A percentile compares a stretch with the other conserved stretches of the same genome.
Evolutionary conservation across 2,888 invertebrate genomes (phyloP).

Genomic region (Adelphocoris suturalis): DNA sequence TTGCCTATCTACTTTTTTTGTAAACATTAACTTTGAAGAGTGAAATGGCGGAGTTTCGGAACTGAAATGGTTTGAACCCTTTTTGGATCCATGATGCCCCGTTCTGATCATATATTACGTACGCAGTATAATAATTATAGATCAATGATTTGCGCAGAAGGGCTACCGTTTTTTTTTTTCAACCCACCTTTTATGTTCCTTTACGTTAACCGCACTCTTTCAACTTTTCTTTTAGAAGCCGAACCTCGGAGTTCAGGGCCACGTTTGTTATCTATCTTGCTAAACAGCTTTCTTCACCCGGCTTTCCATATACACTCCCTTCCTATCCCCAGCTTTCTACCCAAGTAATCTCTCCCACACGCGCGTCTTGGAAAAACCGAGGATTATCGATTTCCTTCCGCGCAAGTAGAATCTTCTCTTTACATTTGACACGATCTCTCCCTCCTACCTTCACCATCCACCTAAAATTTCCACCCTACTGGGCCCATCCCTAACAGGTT

Average conservation of each 20-base stretch:
- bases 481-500: not conserved
- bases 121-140: no score
- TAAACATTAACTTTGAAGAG: no score
- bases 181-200: not conserved
- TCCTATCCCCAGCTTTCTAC: not conserved
- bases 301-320: not conserved
- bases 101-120: no score
- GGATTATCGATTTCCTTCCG: slow-evolving; percentile 68
- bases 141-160: no score
- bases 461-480: not conserved
- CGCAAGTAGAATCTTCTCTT: slow-evolving; percentile 56
- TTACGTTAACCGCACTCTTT: not conserved
- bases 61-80: no score
- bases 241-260: slow-evolving; percentile 51
- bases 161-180: no score
- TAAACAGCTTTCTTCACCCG: slow-evolving; percentile 54
- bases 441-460: not conserved
- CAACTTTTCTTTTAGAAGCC: not conserved
- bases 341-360: slow-evolving; percentile 62
- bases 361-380: slow-evolving; percentile 53
- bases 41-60: no score
- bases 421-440: slow-evolving; percentile 50
- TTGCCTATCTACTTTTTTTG: no score
- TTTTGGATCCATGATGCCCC: no score
- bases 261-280: slow-evolving; percentile 66